Evolutionary conservation across 2,797 vertebrate genomes (phyloP), one percentile per base, ranked within the genome.

Genomic region (Nannoperca australis): DNA sequence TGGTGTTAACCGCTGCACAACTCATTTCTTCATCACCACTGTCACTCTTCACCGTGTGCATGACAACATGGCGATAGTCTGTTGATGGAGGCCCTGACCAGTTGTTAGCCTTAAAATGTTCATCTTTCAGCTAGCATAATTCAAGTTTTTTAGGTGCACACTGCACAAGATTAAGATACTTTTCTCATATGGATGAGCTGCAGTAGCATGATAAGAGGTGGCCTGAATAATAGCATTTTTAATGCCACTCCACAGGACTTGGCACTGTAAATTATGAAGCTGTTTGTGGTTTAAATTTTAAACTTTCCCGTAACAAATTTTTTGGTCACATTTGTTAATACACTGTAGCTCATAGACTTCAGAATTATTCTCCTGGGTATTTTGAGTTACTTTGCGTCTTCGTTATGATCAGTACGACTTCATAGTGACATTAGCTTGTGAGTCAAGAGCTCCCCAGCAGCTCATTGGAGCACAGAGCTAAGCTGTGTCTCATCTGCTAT

Each of bases 21-120:
- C 77, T 80, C 87, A 90, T 90, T 63, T 76, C 79, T 73, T 75
- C 90, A 89, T 91, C 88, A 56, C 66, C 58, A 27, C 81, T 82
- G 78, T 85, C 78, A 73, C 66, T 66, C n/a, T 78, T 83, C 79
- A 86, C 87, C 68, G 85, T 90, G 82, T 93, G 91, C 91, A 90
- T 89, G 88, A 84, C 81, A 76, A 75, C 72, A 68, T 72, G 73
- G 62, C 63, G 22, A 50, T 47, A 66, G 62, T 61, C 83, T 82
- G 62, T 69, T 56, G 76, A 70, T 65, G 82, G 83, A 79, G 70
- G 40, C 34, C 45, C 50, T 34, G 27, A 79, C 27, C 22, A 32
- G 64, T 51, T 63, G 40, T 59, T 56, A 18, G 34, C 47, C 64
- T 47, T 47, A 17, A 60, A 47, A 22, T 38, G 7, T 7, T 22